These are phyloP conservation scores for Pseudochirops cupreus DNA, from an alignment of 2,797 vertebrate genomes.

Conservation along the genomic window DNA sequence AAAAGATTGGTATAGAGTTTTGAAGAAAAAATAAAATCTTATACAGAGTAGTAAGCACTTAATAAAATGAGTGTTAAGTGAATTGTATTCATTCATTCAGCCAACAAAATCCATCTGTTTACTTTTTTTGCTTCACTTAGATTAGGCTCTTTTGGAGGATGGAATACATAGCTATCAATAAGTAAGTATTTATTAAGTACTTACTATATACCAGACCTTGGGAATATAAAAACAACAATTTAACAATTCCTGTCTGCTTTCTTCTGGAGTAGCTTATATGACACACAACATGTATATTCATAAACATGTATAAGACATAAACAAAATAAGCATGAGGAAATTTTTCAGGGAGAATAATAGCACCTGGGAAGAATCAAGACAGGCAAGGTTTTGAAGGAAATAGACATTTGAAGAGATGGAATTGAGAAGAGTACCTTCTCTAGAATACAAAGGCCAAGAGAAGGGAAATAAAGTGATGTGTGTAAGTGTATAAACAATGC, in stretches of 20 bases:
- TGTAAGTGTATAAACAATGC: background rate
- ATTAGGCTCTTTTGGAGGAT: background rate
- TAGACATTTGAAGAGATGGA: background rate
- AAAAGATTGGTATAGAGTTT: background rate
- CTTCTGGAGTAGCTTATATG: background rate
- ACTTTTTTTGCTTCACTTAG: background rate
- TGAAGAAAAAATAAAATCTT: background rate
- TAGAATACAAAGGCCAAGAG: background rate
- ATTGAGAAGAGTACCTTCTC: background rate
- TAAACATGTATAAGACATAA: background rate
- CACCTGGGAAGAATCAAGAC: background rate
- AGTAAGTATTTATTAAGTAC: background rate
- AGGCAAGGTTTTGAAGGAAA: background rate
- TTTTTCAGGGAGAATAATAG: background rate
- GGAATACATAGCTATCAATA: background rate
- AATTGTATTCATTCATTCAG: background rate
- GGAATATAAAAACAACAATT: background rate
- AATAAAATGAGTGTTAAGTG: background rate
- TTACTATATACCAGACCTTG: background rate
- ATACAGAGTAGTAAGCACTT: background rate
- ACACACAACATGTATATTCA: background rate
- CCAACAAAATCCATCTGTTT: background rate
- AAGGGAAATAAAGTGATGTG: background rate
- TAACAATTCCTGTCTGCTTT: background rate
- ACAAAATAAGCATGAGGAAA: background rate